phyloP scores from a whole-genome alignment of 2,888 invertebrate species.

The Choreutis nemorana region DNA sequence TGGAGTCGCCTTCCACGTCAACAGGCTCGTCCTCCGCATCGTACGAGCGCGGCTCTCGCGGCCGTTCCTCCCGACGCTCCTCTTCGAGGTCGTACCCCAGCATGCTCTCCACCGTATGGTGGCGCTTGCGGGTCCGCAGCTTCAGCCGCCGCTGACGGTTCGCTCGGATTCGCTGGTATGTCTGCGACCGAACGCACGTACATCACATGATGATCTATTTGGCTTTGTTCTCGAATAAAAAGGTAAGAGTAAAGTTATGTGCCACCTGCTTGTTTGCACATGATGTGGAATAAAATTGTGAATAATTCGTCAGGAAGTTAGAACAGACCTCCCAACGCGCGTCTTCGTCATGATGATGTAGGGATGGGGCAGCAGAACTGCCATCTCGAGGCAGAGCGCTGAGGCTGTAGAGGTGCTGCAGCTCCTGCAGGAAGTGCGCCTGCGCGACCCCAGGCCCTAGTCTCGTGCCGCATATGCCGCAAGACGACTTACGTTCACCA shows the following conservation, averaged over 20 bases:
- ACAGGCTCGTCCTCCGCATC: constrained; percentile 61
- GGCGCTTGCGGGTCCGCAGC: constrained; percentile 59
- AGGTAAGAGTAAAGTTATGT: too few species aligned
- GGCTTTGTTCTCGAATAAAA: background rate
- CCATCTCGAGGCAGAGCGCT: constrained; percentile 53
- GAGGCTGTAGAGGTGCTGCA: constrained; percentile 57
- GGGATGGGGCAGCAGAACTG: constrained; percentile 26
- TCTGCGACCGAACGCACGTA: constrained; percentile 61
- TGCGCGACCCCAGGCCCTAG: constrained; percentile 60
- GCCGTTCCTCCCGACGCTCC: constrained; percentile 50
- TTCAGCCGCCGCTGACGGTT: constrained; percentile 59
- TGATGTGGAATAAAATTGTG: background rate
- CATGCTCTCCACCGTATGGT: constrained; percentile 64
- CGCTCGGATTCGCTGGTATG: constrained; percentile 58
- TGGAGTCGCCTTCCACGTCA: constrained; percentile 59
- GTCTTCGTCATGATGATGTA: constrained; percentile 59
- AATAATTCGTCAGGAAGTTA: too few species aligned
- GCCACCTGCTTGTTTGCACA: too few species aligned
- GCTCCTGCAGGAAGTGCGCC: constrained; percentile 57
- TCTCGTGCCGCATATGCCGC: constrained; percentile 57
- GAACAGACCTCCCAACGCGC: constrained; percentile 58
- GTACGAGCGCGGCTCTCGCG: constrained; percentile 37
- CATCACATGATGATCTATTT: constrained; percentile 52
- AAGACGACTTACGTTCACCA: constrained; percentile 56
- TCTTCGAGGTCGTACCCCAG: constrained; percentile 58